Percentiles rank a stretch among this genome's conserved stretches.
phyloP scores from a whole-genome alignment of 2,113 vertebrate species.

The Triplophysa rosa region DNA sequence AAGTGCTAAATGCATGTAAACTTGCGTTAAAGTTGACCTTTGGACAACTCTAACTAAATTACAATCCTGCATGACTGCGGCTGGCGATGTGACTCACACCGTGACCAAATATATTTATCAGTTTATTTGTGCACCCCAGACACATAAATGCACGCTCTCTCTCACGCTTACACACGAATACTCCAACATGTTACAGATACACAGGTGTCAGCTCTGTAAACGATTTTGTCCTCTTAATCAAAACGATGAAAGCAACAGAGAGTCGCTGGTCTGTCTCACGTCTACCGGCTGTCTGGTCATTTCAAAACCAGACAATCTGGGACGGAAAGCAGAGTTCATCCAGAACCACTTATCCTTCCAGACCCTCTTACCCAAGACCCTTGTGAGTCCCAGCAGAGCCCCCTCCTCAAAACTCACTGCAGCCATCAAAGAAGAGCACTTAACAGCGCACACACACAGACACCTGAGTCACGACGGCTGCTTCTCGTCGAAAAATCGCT shows the following conservation, averaged over 20 bases:
- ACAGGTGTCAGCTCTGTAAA: slow-evolving; percentile 1
- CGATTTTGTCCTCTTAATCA: slow-evolving; percentile 17
- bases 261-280: slow-evolving; percentile 24
- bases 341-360: slow-evolving; percentile 25
- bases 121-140: not conserved
- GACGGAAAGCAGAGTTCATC: slow-evolving; percentile 32
- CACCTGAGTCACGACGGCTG: not conserved
- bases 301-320: not conserved
- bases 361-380: not conserved
- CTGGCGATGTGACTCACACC: not conserved
- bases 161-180: slow-evolving; percentile 2
- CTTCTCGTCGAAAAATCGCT: not conserved
- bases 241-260: not conserved
- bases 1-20: not conserved
- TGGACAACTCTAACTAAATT: not conserved
- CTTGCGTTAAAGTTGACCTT: not conserved
- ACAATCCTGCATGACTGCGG: not conserved
- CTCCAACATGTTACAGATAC: not conserved
- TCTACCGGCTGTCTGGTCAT: slow-evolving; percentile 15
- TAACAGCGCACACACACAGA: not conserved
- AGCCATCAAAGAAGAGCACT: slow-evolving; percentile 18
- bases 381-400: not conserved
- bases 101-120: slow-evolving; percentile 7
- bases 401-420: not conserved
- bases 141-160: not conserved